Base-by-base conservation (phyloP, 2,888 invertebrate species). In the Baronia brevicornis region DNA sequence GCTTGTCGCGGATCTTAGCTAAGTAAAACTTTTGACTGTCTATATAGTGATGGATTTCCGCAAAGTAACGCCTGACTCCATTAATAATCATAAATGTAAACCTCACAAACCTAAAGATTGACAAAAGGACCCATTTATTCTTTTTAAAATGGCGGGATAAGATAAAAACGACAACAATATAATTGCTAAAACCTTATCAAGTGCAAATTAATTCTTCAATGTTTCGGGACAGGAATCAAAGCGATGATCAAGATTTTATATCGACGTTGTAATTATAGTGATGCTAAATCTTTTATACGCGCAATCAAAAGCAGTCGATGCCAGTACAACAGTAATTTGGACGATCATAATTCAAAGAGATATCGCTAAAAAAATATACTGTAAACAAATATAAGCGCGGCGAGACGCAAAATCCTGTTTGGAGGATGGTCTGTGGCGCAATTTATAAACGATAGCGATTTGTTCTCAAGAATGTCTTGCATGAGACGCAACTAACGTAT, bases 371-470 rank as follows among this genome's bases (percentile, higher is more conserved):
- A n/a, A n/a, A 72, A 71, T 71, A 65, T 63, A 68, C 60, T 43
- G 62, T 72, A 72, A 71, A 75, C 68, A 72, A 71, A 69, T 51
- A 48, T 51, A 60, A 65, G 67, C 58, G 59, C 60, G 59, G 60
- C 56, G 50, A 61, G 60, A 60, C 55, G 51, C 48, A 44, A 41
- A 48, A 66, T 68, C 72, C 62, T 48, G 74, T 73, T 69, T 57
- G 37, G 28, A 33, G 24, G 35, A 45, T 48, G 42, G 24, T 43
- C 35, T 25, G 9, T 25, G 51, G 39, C 39, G 2, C 36, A 62
- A 60, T 41, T 50, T 26, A 50, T 13, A 40, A 47, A 55, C 34
- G 31, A 7, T n/a, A 43, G 60, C 54, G 52, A 35, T 29, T 29
- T 8, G 7, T 2, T n/a, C n/a, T n/a, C n/a, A n/a, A n/a, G n/a